Evolutionary conservation across 2,888 invertebrate species (phyloP).

Genomic region (Cybosia mesomella): DNA sequence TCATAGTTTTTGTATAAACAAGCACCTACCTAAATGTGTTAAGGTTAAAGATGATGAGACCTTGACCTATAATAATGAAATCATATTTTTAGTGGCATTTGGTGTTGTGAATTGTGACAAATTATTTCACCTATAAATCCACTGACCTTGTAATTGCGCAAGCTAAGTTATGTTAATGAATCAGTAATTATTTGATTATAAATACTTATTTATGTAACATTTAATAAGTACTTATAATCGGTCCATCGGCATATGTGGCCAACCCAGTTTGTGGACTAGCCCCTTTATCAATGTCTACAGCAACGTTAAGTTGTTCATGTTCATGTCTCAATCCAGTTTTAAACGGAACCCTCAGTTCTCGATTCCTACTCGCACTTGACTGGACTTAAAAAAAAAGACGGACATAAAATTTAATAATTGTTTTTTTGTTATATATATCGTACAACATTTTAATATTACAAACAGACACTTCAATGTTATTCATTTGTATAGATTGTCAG

Average conservation of each 20-base stretch:
- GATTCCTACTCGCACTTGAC: no score
- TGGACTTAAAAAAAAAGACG: no score
- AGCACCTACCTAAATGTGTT: not conserved
- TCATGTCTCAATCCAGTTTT: no score
- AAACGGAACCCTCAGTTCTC: no score
- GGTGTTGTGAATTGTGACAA: conserved; percentile 9
- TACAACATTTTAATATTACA: no score
- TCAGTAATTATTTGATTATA: not conserved
- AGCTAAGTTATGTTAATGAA: not conserved
- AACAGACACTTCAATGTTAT: not conserved
- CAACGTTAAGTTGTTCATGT: no score
- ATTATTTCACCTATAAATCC: conserved; percentile 12
- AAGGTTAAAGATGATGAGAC: conserved; percentile 8
- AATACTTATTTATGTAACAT: not conserved
- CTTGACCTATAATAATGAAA: conserved; percentile 8
- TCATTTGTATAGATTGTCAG: not conserved
- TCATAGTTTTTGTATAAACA: not conserved
- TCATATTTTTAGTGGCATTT: conserved; percentile 7
- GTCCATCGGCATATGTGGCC: no score
- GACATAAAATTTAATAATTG: no score
- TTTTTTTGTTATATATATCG: no score
- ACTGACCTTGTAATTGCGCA: conserved; percentile 4
- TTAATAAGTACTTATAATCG: no score
- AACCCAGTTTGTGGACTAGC: no score
- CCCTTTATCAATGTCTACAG: no score